Base-by-base conservation (phyloP, 2,888 invertebrate genomes). In the Cantharis rufa region DNA sequence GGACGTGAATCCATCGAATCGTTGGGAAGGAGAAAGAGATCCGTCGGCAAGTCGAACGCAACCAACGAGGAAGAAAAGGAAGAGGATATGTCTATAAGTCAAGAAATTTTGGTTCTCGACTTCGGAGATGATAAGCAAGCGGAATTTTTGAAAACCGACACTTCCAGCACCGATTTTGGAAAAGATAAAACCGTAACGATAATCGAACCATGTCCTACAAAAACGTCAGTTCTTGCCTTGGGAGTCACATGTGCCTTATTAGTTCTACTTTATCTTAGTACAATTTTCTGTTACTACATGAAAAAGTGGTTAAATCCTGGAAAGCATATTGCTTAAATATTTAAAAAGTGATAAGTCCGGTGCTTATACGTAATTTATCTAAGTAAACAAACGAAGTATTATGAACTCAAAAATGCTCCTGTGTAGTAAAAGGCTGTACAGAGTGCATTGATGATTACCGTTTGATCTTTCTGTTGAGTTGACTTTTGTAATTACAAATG, bases 201-300 rank as follows among this genome's bases (percentile, higher is more conserved):
- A 81, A 93, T 95, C 83, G 96, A 96, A 88, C 96, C 96, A 13
- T 97, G 97, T 87, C 97, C 97, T 69, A 96, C 96, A 84, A 96
- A 96, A 88, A 94, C 95, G 24, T 97, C 97, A 7, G 95, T 98
- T n/a, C 89, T 97, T 83, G 94, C 96, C 48, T 89, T 98, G 78
- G 96, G 96, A 79, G 96, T 97, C 27, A 96, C 97, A 73, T 97
- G 97, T 88, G 96, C 96, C 76, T 91, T 97, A 79, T 91, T 98
- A 85, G 93, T 97, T 72, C 91, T 97, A 75, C 92, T 97, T 74
- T 97, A 97, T 90, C 93, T 97, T 84, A 96, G 96, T 84, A 97
- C 96, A 71, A 91, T 97, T 84, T 96, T 96, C 91, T 96, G 95
- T 89, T 96, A 96, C 89, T 96, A 95, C 90, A 96, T 96, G 94